Evolutionary conservation across 2,888 invertebrate species (phyloP).

Genomic region (Parapristionchus giblindavisi): DNA sequence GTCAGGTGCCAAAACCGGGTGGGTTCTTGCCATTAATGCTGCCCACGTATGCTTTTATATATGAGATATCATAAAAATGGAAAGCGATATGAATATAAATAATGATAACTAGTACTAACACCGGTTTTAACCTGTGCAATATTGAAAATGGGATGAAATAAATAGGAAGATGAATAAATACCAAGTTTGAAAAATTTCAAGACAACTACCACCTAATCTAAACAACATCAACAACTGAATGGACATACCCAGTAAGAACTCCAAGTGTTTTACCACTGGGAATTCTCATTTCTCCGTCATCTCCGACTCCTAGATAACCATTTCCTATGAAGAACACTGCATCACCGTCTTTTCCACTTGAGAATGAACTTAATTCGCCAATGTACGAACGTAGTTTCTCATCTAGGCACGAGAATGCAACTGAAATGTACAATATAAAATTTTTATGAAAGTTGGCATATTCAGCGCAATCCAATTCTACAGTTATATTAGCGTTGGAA

Average conservation of each 20-base stretch:
- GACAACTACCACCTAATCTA: not conserved
- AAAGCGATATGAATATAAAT: no score
- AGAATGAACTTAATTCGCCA: constrained; percentile 42
- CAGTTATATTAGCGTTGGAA: not conserved
- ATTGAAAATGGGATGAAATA: not conserved
- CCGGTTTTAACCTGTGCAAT: no score
- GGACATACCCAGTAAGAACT: constrained; percentile 10
- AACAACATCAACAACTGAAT: no score
- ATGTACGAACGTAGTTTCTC: not conserved
- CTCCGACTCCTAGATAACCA: constrained; percentile 61
- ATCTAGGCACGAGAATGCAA: constrained; percentile 11
- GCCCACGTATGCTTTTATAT: no score
- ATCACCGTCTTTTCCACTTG: constrained; percentile 45
- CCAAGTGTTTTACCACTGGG: not conserved
- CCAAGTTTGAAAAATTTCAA: not conserved
- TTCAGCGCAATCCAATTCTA: not conserved
- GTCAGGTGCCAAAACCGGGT: no score
- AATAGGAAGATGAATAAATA: not conserved
- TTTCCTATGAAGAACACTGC: constrained; percentile 62
- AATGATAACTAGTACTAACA: no score
- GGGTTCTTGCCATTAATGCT: no score
- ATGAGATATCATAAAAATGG: no score
- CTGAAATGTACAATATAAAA: not conserved
- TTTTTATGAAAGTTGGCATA: not conserved
- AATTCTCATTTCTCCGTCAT: constrained; percentile 42